A percentile compares a stretch with the other conserved stretches of the same genome.
phyloP scores from a whole-genome alignment of 1,140 invertebrate genomes.

The Caenorhabditis remanei region DNA sequence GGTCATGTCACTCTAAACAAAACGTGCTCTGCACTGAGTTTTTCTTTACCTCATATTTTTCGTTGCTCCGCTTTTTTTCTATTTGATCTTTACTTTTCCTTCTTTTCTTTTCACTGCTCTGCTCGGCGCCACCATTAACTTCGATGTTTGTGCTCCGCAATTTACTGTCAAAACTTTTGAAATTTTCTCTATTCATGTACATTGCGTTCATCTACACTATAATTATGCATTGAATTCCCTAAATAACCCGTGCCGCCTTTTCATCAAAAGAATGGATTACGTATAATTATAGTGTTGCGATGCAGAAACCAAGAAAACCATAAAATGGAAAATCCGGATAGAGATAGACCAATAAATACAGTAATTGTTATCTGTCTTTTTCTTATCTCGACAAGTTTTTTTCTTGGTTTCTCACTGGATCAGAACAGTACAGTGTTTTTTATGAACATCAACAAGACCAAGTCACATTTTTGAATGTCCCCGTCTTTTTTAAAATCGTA shows the following conservation, averaged over 20 bases:
- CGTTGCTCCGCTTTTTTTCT: background rate
- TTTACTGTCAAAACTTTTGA: background rate
- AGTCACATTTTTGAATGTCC: background rate
- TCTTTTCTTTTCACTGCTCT: background rate
- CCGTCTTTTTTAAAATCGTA: background rate
- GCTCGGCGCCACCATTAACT: background rate
- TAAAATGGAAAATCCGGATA: background rate
- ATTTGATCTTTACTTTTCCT: background rate
- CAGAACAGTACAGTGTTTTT: background rate
- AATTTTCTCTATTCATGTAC: background rate
- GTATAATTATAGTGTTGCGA: background rate
- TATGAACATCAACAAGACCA: background rate
- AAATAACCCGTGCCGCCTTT: background rate
- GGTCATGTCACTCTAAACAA: conserved; percentile 46
- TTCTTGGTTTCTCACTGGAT: background rate
- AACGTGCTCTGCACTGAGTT: conserved; percentile 36
- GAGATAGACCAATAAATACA: conserved; percentile 14
- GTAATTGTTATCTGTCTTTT: conserved; percentile 4
- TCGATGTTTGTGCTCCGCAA: conserved; percentile 21
- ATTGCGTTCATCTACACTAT: background rate
- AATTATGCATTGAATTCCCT: background rate
- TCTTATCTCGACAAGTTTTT: conserved; percentile 12
- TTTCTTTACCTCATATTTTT: conserved; percentile 36
- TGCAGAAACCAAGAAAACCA: background rate
- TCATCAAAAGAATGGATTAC: background rate